Percentiles rank a stretch among this genome's conserved stretches.
These are phyloP conservation scores for Diabrotica undecimpunctata DNA, from an alignment of 1,140 invertebrate species.

Conservation along the genomic window DNA sequence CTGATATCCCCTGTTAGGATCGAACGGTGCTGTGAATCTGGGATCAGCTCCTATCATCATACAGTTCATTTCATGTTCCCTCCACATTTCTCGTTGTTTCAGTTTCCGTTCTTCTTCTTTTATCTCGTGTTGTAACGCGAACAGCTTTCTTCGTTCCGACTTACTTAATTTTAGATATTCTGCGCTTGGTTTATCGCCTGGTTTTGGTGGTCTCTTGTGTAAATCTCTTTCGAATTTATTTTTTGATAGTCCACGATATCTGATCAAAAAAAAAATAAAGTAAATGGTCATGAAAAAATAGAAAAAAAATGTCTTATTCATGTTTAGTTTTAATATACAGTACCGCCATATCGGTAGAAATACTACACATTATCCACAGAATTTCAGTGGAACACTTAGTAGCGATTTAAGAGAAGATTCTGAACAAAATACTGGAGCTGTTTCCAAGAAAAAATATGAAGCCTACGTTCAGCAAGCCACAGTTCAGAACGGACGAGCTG, in stretches of 20 bases:
- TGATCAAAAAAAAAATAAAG: not conserved
- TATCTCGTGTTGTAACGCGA: slow-evolving; percentile 71
- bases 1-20: slow-evolving; percentile 56
- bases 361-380: too few species aligned
- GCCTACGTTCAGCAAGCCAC: too few species aligned
- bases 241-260: slow-evolving; percentile 5
- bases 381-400: too few species aligned
- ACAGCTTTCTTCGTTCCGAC: slow-evolving; percentile 69
- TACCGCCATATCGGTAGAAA: slow-evolving; percentile 35
- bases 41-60: slow-evolving; percentile 59
- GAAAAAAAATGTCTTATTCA: not conserved
- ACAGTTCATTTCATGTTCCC: slow-evolving; percentile 61
- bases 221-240: slow-evolving; percentile 28
- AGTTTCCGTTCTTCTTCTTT: slow-evolving; percentile 60
- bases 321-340: too few species aligned
- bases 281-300: not conserved
- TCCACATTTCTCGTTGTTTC: slow-evolving; percentile 61
- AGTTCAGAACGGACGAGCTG: too few species aligned
- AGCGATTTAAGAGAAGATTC: too few species aligned
- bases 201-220: slow-evolving; percentile 34
- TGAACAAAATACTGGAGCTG: too few species aligned
- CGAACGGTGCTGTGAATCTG: slow-evolving; percentile 53
- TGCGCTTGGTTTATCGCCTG: slow-evolving; percentile 45
- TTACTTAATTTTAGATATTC: slow-evolving; percentile 55
- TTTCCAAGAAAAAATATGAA: too few species aligned